These are phyloP conservation scores for Pseudochirops corinnae DNA, from an alignment of 2,797 vertebrate species.

Conservation along the genomic window DNA sequence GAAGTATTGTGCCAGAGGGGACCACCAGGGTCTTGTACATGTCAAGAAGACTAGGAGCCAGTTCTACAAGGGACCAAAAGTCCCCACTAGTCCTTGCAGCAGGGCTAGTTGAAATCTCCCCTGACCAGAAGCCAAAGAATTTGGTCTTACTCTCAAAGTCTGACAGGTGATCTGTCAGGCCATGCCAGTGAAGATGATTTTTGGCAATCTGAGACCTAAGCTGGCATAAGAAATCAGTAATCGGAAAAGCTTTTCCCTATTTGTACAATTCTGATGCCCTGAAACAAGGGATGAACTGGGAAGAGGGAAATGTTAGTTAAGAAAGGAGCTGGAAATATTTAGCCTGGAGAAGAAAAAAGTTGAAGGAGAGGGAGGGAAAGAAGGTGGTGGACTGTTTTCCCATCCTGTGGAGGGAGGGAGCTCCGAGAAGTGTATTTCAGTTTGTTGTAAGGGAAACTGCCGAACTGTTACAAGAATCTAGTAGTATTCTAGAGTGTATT, in stretches of 20 bases:
- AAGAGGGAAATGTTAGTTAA: not conserved
- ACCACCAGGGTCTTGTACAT: not conserved
- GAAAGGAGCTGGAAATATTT: not conserved
- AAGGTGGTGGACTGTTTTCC: not conserved
- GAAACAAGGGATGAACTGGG: not conserved
- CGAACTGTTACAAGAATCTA: constrained; percentile 32
- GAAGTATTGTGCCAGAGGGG: not conserved
- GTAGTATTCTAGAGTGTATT: constrained; percentile 10
- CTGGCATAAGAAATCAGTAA: not conserved
- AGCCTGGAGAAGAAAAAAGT: not conserved
- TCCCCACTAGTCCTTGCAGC: not conserved
- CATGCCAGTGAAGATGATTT: not conserved
- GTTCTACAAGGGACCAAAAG: not conserved
- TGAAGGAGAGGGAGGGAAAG: not conserved
- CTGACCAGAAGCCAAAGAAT: not conserved
- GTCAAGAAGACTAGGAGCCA: not conserved
- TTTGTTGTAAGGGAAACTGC: not conserved
- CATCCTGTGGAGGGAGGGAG: not conserved
- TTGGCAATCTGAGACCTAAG: not conserved
- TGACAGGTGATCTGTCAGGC: not conserved
- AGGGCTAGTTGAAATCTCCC: not conserved
- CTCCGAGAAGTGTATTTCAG: not conserved
- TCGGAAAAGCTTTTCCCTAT: not conserved
- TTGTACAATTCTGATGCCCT: not conserved
- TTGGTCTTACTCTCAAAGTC: not conserved